phyloP scores from a whole-genome alignment of 2,888 invertebrate genomes.

The Scrobipalpa costella region DNA sequence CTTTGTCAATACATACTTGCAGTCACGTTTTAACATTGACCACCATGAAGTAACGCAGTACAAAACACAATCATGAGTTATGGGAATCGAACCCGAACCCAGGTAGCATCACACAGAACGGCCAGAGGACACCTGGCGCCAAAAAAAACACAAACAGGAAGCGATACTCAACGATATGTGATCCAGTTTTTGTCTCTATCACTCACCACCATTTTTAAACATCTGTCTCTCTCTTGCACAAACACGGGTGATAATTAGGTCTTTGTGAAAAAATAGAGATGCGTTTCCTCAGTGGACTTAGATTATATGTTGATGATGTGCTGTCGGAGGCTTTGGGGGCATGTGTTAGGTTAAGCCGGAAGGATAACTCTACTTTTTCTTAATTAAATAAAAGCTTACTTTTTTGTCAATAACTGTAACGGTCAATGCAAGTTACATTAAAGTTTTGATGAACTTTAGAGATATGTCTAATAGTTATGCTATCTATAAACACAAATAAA shows the following conservation, averaged over 20 bases:
- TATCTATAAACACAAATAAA: too few species aligned
- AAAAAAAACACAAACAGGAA: conserved; percentile 41
- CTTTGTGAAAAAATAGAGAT: conserved; percentile 12
- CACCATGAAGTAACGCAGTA: background rate
- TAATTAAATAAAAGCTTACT: too few species aligned
- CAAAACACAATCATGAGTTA: background rate
- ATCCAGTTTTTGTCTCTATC: conserved; percentile 27
- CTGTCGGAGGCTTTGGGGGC: background rate
- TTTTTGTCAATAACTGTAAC: too few species aligned
- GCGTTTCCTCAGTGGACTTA: conserved; percentile 10
- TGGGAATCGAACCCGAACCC: background rate
- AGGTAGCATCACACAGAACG: conserved; percentile 11
- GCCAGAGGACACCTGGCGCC: conserved; percentile 39
- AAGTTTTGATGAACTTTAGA: too few species aligned
- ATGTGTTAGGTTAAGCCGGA: conserved; percentile 6
- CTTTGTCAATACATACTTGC: too few species aligned
- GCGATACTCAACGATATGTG: conserved; percentile 27
- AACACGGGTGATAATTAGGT: conserved; percentile 16
- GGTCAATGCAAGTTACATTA: too few species aligned
- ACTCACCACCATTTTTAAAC: background rate
- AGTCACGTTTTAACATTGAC: too few species aligned
- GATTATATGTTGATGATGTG: background rate
- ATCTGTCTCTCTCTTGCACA: conserved; percentile 24
- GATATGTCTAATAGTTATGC: too few species aligned
- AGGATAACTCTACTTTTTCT: background rate